Evolutionary conservation across 2,888 invertebrate genomes (phyloP), one percentile per base, ranked within the genome.

Genomic region (Deilephila elpenor): DNA sequence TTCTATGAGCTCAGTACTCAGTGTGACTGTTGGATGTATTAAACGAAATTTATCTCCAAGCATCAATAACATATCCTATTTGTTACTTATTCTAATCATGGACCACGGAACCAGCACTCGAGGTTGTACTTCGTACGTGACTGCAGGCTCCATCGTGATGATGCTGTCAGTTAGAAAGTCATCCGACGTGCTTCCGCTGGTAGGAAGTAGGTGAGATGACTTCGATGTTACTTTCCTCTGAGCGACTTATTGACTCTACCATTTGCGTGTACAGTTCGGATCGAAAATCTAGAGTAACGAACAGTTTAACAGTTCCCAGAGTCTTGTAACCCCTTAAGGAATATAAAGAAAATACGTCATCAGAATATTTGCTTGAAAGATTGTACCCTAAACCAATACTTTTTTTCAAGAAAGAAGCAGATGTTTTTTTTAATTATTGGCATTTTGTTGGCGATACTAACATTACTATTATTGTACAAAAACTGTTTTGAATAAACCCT

Each of bases 91-190:
- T 56, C 56, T n/a, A 17, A n/a, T 17, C 56, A 56, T 56, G n/a
- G 56, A 56, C 19, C 56, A 56, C 56, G 56, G 56, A 56, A 56
- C n/a, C 1, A 56, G n/a, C 19, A 56, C 5, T 5, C 56, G 56
- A 56, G 56, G n/a, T 56, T 56, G 56, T 56, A 56, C 56, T 56
- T n/a, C 5, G 56, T 56, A 56, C 56, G 56, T 56, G n/a, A 56
- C 56, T n/a, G 56, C n/a, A 56, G 56, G n/a, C n/a, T 17, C 1
- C 0, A 5, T 56, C 56, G 56, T 56, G 56, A 56, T 56, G 56
- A 56, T 56, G n/a, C 56, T 44, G 44, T n/a, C 7, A 5, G 56
- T 56, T 56, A 56, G 56, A 56, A 56, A 56, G 56, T 56, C 56
- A 56, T 56, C 56, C n/a, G n/a, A 56, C 56, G 56, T 56, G 56